These are phyloP conservation scores for Microtus oregoni DNA, from an alignment of 2,113 vertebrate genomes.

Conservation along the genomic window DNA sequence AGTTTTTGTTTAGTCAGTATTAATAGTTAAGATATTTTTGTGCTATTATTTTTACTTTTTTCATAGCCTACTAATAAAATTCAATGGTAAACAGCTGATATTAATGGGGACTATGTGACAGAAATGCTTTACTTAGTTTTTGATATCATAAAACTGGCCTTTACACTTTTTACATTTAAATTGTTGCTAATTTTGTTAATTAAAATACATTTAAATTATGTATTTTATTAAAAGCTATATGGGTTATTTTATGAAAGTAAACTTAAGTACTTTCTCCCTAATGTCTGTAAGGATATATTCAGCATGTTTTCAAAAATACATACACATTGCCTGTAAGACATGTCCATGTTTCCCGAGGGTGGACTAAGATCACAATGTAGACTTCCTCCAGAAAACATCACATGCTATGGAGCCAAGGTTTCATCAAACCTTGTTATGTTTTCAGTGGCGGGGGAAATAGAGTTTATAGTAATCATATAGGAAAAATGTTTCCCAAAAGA, in stretches of 20 bases:
- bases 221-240: conserved; percentile 13
- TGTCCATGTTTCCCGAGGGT: background rate
- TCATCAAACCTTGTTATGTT: background rate
- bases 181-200: conserved; percentile 26
- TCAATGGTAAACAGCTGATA: conserved; percentile 29
- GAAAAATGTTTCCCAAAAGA: background rate
- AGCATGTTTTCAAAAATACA: conserved; percentile 33
- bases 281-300: background rate
- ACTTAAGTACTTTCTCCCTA: conserved; percentile 12
- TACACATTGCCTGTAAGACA: background rate
- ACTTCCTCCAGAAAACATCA: conserved; percentile 38
- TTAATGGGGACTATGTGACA: background rate
- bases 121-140: conserved; percentile 34
- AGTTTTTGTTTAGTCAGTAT: background rate
- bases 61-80: conserved; percentile 16
- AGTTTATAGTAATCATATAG: background rate
- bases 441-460: background rate
- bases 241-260: conserved; percentile 49
- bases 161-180: conserved; percentile 35
- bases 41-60: background rate
- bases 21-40: conserved; percentile 39
- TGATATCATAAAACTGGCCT: background rate
- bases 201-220: conserved; percentile 40
- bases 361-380: background rate
- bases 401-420: background rate